A percentile compares a stretch with the other conserved stretches of the same genome.
phyloP scores from a whole-genome alignment of 2,113 vertebrate species.

The Nymphicus hollandicus region DNA sequence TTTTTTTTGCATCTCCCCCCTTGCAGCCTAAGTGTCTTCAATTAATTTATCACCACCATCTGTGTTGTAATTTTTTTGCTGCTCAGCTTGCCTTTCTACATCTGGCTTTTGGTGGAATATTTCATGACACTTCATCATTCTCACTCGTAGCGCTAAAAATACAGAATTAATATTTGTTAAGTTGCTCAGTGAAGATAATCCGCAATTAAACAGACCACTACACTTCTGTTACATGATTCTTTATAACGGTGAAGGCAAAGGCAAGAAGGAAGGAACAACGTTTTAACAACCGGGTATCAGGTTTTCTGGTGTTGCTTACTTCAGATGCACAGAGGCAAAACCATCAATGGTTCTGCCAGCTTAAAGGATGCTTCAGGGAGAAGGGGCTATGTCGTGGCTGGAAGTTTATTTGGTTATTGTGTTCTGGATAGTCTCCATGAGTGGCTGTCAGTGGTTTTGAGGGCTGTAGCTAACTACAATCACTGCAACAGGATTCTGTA shows the following conservation, averaged over 20 bases:
- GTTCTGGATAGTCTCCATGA: background rate
- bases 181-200: background rate
- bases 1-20: background rate
- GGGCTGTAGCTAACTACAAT: background rate
- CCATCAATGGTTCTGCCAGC: background rate
- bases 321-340: background rate
- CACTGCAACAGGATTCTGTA: background rate
- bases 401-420: background rate
- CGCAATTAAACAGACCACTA: background rate
- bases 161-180: background rate
- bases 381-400: background rate
- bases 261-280: background rate
- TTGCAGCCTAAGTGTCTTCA: slow-evolving; percentile 13
- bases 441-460: background rate
- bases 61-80: slow-evolving; percentile 32
- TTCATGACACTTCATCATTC: slow-evolving; percentile 20
- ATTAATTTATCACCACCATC: slow-evolving; percentile 56
- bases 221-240: background rate
- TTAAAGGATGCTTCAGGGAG: background rate
- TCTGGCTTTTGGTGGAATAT: slow-evolving; percentile 29
- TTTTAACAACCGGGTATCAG: background rate
- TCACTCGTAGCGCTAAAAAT: background rate
- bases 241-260: background rate
- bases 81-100: slow-evolving; percentile 38
- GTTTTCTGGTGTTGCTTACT: background rate